Conservation (phyloP, 2,113 vertebrate genomes). For the Peromyscus maniculatus region DNA sequence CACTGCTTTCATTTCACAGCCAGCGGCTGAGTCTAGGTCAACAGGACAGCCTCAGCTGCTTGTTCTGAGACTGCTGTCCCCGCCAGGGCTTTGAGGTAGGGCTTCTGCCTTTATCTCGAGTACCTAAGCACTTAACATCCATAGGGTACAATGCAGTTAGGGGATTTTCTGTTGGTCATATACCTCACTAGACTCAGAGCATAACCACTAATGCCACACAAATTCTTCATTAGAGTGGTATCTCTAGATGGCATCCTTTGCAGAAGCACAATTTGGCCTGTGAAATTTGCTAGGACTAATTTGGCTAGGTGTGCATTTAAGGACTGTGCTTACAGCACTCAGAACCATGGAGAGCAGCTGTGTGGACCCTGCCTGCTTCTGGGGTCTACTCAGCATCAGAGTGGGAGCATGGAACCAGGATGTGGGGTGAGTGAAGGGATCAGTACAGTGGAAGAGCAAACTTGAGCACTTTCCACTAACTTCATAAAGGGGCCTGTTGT, state of each 20-base stretch:
- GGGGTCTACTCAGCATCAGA: background rate
- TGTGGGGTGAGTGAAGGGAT: background rate
- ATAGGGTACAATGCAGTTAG: constrained; percentile 14
- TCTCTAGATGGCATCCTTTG: background rate
- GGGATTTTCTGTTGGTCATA: constrained; percentile 77
- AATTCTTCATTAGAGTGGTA: constrained; percentile 21
- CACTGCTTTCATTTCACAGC: constrained; percentile 75
- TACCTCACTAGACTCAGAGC: constrained; percentile 74
- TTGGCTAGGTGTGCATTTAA: constrained; percentile 6
- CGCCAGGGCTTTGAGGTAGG: constrained; percentile 49
- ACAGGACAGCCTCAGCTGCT: constrained; percentile 60
- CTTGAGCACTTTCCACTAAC: background rate
- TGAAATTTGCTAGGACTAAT: constrained; percentile 1
- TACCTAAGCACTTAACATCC: constrained; percentile 59
- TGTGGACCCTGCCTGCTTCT: background rate
- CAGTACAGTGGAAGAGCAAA: constrained; percentile 29
- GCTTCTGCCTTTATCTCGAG: background rate
- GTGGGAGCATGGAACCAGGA: background rate
- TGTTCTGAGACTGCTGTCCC: constrained; percentile 60
- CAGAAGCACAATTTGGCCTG: background rate
- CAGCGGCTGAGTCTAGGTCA: constrained; percentile 70
- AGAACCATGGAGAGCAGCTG: background rate
- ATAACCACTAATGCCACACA: background rate
- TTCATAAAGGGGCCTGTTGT: background rate
- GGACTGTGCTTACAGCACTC: background rate